Conservation (phyloP, 2,797 vertebrate species). For the Muscicapa striata region DNA sequence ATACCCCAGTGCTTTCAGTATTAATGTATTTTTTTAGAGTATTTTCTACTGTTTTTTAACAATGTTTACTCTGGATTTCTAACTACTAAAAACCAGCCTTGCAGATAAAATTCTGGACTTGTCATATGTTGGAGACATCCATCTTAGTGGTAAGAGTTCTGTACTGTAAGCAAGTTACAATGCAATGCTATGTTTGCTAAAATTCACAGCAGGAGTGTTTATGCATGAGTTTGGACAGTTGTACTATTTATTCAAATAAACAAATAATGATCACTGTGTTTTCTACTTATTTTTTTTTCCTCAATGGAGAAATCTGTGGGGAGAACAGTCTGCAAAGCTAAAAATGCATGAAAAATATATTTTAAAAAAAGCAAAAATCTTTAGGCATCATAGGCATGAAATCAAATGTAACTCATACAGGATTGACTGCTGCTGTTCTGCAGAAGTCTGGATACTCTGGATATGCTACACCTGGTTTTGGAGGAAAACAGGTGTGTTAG, state of each 20-base stretch:
- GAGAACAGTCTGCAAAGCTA: background rate
- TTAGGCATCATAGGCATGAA: background rate
- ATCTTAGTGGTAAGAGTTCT: background rate
- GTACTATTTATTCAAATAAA: conserved; percentile 54
- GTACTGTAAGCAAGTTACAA: conserved; percentile 58
- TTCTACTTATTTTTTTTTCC: background rate
- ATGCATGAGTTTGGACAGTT: background rate
- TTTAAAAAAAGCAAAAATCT: background rate
- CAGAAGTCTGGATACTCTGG: background rate
- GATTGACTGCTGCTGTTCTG: background rate
- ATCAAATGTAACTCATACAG: background rate
- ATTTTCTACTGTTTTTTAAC: conserved; percentile 41
- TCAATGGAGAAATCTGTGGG: background rate
- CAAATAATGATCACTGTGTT: background rate
- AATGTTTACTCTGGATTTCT: conserved; percentile 54
- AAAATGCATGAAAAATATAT: background rate
- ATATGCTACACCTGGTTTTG: background rate
- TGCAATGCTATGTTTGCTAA: conserved; percentile 3
- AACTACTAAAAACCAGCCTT: conserved; percentile 38
- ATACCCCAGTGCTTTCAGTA: background rate
- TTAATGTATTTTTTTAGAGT: background rate
- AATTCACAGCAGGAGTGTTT: background rate
- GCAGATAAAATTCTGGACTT: conserved; percentile 1
- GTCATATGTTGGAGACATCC: background rate
- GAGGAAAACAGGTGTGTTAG: background rate